Conservation (phyloP, 2,113 vertebrate genomes). For the Glaucomys volans region DNA sequence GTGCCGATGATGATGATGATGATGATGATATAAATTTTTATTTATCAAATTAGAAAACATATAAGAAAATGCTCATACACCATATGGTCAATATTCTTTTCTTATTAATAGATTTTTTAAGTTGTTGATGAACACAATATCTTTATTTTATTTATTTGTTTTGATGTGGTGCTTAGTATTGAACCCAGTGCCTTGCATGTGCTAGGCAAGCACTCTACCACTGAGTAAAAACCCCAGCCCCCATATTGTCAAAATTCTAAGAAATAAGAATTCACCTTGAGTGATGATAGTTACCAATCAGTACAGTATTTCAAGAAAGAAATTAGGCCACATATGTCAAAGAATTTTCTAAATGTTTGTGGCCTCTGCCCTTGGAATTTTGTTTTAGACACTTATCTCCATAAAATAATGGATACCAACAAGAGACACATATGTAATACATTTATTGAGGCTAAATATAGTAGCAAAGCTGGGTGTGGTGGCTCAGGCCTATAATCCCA, state of each 20-base stretch:
- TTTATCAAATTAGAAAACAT: background rate
- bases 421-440: background rate
- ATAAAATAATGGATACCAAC: background rate
- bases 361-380: background rate
- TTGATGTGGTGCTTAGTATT: no score
- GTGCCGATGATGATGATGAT: background rate
- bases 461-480: background rate
- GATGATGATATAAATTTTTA: background rate
- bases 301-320: background rate
- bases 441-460: slow-evolving; percentile 29
- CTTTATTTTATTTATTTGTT: no score
- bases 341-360: slow-evolving; percentile 13
- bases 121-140: no score
- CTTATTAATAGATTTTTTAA: no score
- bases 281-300: background rate
- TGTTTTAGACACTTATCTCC: background rate
- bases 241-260: no score
- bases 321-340: background rate
- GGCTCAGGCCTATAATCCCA: no score
- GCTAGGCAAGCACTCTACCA: no score
- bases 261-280: background rate
- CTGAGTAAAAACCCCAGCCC: no score
- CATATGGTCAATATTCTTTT: background rate
- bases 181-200: no score
- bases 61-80: background rate